Evolutionary conservation across 1,140 invertebrate genomes (phyloP).

Genomic region (Ectropis grisescens): DNA sequence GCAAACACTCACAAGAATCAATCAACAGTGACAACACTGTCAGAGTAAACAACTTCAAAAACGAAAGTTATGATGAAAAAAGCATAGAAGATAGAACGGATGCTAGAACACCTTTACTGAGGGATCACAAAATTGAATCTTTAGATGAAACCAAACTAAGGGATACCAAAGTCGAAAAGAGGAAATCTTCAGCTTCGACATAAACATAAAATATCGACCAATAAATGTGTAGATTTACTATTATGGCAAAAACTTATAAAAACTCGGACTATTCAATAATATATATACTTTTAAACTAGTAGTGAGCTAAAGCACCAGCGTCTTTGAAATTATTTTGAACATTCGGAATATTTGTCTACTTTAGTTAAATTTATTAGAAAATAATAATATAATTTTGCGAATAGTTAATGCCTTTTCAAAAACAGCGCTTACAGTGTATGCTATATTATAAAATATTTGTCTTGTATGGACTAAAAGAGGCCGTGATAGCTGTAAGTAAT

Average conservation of each 20-base stretch:
- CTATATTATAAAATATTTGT: conserved; percentile 3
- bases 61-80: conserved; percentile 50
- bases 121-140: conserved; percentile 61
- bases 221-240: neutral
- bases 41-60: conserved; percentile 45
- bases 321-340: too few species aligned
- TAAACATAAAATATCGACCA: conserved; percentile 22
- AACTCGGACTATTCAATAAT: neutral
- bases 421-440: neutral
- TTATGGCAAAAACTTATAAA: neutral
- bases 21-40: conserved; percentile 44
- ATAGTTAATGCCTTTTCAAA: neutral
- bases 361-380: too few species aligned
- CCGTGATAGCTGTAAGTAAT: conserved; percentile 35
- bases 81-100: conserved; percentile 52
- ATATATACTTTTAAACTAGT: too few species aligned
- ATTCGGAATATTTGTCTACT: too few species aligned
- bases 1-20: conserved; percentile 36
- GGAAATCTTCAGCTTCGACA: conserved; percentile 63
- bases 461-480: conserved; percentile 25
- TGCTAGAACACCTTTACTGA: conserved; percentile 47
- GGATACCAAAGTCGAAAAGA: conserved; percentile 53
- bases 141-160: conserved; percentile 56
- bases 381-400: too few species aligned
- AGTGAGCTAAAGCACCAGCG: too few species aligned